These are phyloP conservation scores for Ptychadena robeensis DNA, from an alignment of 2,797 vertebrate genomes.

Conservation along the genomic window DNA sequence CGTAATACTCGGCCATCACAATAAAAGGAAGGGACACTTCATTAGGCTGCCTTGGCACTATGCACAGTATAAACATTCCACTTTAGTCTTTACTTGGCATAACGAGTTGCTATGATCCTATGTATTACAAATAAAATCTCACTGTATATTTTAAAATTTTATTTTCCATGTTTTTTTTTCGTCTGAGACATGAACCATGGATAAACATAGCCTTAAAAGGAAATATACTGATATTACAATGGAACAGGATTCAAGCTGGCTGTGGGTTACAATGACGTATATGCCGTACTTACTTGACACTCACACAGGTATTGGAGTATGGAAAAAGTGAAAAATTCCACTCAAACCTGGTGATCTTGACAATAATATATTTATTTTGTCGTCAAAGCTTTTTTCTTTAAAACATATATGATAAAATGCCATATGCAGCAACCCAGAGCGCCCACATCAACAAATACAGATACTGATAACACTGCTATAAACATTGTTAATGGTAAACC, in stretches of 20 bases:
- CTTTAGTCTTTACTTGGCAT: not conserved
- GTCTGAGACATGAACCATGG: conserved; percentile 7
- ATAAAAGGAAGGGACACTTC: conserved; percentile 52
- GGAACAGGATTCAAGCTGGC: conserved; percentile 8
- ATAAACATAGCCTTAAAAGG: conserved; percentile 50
- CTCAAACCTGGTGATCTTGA: not conserved
- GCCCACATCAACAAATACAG: too few species aligned
- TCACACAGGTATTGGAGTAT: not conserved
- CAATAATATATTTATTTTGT: not conserved
- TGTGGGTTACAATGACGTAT: not conserved
- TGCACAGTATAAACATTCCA: conserved; percentile 41
- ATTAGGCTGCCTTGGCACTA: conserved; percentile 40
- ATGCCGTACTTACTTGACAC: not conserved
- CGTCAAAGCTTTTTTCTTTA: not conserved
- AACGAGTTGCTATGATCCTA: conserved; percentile 35
- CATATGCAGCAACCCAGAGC: not conserved
- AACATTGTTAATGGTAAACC: not conserved
- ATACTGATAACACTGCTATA: not conserved
- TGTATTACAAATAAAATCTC: conserved; percentile 38
- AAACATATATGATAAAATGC: not conserved
- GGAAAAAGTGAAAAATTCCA: not conserved
- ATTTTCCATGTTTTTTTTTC: conserved; percentile 36
- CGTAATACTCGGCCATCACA: conserved; percentile 38
- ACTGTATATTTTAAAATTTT: conserved; percentile 34
- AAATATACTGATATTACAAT: conserved; percentile 16